Evolutionary conservation across 1,140 invertebrate species (phyloP).

Genomic region (Drosophila watanabei): DNA sequence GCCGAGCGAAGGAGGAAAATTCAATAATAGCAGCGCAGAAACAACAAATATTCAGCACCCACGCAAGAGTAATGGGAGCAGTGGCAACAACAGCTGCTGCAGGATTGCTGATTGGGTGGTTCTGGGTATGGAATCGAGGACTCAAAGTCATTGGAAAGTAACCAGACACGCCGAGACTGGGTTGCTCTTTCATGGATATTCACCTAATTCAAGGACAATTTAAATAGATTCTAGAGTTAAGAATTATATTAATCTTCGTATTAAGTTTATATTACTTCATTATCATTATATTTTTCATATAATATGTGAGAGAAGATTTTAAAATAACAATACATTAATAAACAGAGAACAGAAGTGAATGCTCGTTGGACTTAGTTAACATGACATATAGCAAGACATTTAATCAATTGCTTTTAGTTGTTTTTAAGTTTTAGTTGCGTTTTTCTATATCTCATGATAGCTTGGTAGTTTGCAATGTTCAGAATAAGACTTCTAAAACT

Average conservation of each 20-base stretch:
- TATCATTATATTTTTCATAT: background rate
- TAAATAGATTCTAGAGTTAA: background rate
- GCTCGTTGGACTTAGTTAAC: no score
- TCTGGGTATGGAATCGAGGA: conserved; percentile 9
- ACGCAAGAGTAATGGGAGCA: conserved; percentile 29
- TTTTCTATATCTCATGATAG: background rate
- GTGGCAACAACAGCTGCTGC: conserved; percentile 43
- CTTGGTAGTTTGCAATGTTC: background rate
- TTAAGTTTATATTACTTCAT: background rate
- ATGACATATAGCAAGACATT: no score
- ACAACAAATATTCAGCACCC: conserved; percentile 37
- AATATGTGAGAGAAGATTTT: no score
- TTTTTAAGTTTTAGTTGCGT: background rate
- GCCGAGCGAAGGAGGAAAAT: conserved; percentile 50
- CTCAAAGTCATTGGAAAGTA: conserved; percentile 23
- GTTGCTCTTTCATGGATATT: conserved; percentile 13
- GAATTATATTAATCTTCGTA: background rate
- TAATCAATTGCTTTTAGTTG: no score
- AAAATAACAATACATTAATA: no score
- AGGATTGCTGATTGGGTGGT: conserved; percentile 17
- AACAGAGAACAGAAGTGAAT: no score
- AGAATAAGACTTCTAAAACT: background rate
- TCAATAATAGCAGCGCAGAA: conserved; percentile 60
- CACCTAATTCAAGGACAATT: background rate
- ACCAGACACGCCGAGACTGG: conserved; percentile 3